Base-by-base conservation (phyloP, 2,797 vertebrate species). In the Sebastes vulpes region DNA sequence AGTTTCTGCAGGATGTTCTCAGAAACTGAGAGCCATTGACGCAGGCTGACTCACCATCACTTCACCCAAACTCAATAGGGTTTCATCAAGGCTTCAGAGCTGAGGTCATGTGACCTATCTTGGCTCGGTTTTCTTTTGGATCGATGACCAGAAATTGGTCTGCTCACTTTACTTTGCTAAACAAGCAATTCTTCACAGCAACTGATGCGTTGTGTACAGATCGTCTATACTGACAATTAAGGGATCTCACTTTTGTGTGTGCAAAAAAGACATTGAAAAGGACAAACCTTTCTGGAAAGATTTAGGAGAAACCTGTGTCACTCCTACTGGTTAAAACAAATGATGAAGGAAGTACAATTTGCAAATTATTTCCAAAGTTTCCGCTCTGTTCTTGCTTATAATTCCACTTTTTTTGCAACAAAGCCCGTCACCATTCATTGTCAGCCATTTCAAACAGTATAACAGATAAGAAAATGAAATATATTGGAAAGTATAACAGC, bases 51-150 rank as follows among this genome's bases (percentile, higher is more conserved):
- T 67, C 64, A 57, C 59, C 72, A 52, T 81, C 73, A 71, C 50
- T 83, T 79, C 65, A 77, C 9, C n/a, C 32, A 86, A 81, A 84
- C 72, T 84, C 74, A 84, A 86, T 83, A 86, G 64, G 67, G 64
- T 89, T 65, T 86, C 73, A 83, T 86, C 81, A 80, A 70, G n/a
- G 35, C 65, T 76, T 80, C 26, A 69, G 25, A 65, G 80, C 60
- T 31, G 68, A 80, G 81, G 60, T 80, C 72, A 72, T 61, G 72
- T 85, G 85, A 72, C 57, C 78, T 8, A 53, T 68, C 48, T 72
- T 72, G 67, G 59, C 63, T 65, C 29, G 10, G 31, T 79, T 67
- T 80, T 64, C 50, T 29, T 85, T 69, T 64, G 63, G 79, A 86
- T 83, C 84, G 72, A 78, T 79, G n/a, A 68, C 59, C n/a, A 63